These are phyloP conservation scores for Atta colombica DNA, from an alignment of 1,140 invertebrate genomes.

Conservation along the genomic window DNA sequence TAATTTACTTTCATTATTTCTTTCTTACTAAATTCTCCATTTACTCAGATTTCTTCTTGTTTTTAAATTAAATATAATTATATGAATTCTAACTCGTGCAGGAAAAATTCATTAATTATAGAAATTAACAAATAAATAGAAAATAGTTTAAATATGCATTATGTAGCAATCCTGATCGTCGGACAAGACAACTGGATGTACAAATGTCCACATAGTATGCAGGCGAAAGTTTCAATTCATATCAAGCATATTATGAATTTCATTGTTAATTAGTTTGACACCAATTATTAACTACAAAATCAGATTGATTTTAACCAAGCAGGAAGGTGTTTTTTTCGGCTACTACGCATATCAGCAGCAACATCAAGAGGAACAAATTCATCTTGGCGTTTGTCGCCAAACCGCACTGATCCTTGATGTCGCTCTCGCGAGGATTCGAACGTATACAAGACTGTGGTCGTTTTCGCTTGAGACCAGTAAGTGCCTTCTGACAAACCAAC, in stretches of 20 bases:
- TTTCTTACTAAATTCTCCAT: neutral
- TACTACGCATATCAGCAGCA: constrained; percentile 2
- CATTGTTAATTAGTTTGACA: constrained; percentile 27
- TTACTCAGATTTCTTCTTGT: neutral
- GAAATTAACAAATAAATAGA: neutral
- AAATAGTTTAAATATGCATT: constrained; percentile 3
- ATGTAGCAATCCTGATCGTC: neutral
- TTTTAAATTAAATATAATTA: neutral
- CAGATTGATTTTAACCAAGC: constrained; percentile 2
- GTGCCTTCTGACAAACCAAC: constrained; percentile 89
- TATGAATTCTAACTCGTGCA: neutral
- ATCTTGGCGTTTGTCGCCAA: constrained; percentile 71
- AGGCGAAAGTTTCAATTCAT: neutral
- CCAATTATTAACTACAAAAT: constrained; percentile 34
- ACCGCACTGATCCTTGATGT: constrained; percentile 85
- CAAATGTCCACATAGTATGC: neutral
- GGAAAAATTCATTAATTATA: neutral
- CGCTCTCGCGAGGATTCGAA: constrained; percentile 90
- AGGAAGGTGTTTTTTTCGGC: neutral
- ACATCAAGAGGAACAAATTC: constrained; percentile 71
- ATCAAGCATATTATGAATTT: neutral
- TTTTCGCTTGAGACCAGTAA: constrained; percentile 88
- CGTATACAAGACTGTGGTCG: constrained; percentile 90
- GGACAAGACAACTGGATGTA: constrained; percentile 8
- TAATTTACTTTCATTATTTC: constrained; percentile 29